Evolutionary conservation across 2,113 vertebrate genomes (phyloP), one percentile per base, ranked within the genome.

Genomic region (Syngnathus typhle): DNA sequence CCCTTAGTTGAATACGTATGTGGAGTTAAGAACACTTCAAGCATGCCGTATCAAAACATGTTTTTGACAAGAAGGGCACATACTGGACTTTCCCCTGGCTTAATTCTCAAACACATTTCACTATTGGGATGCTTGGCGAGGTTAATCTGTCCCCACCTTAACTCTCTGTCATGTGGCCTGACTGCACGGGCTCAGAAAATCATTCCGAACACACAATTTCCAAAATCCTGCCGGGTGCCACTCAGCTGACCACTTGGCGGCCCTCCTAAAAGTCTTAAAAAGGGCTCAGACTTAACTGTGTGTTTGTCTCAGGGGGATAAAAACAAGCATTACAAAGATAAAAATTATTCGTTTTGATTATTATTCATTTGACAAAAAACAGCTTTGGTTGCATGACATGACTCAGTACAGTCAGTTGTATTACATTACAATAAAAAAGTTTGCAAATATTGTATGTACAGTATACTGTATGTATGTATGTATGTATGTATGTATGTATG

Each of bases 71-170:
- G 8, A 62, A 39, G 58, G 64, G 67, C 64, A 79, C 68, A 76
- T 75, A 70, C 70, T 81, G 76, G 73, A 75, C 76, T 68, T 56
- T 44, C 69, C 39, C 43, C n/a, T 21, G n/a, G 58, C 74, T 80
- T 83, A 87, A 81, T 85, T 67, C 46, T 81, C 60, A 75, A 79
- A 89, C 65, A 71, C 69, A 70, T 71, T 76, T 66, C 79, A 79
- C 75, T 55, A 70, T 84, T 81, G 15, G 36, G 74, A 85, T 70
- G 73, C 87, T 87, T 76, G 46, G 70, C 65, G 63, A 80, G 74
- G 74, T 84, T 90, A 89, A 90, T 91, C 89, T 76, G 69, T 81
- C 71, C 76, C 60, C 75, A 69, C 74, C 79, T 63, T 69, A 78
- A 85, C 75, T 76, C 81, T 77, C 64, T 71, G 76, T 87, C 85